A percentile compares a stretch with the other conserved stretches of the same genome.
phyloP scores from a whole-genome alignment of 2,888 invertebrate genomes.

The Meliscaeva auricollis region DNA sequence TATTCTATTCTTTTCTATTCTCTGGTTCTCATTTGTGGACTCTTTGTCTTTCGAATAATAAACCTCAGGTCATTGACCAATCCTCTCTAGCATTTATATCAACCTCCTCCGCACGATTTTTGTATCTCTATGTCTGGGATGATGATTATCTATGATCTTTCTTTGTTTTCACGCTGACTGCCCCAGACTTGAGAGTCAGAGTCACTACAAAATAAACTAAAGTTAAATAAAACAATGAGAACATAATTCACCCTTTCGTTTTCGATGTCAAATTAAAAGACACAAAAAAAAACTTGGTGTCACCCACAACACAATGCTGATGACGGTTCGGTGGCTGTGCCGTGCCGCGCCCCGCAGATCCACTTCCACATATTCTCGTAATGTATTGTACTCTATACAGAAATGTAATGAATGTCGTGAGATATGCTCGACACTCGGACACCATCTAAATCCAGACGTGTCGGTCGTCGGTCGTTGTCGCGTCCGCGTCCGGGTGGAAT shows the following conservation, averaged over 20 bases:
- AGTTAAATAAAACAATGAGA: slow-evolving; percentile 58
- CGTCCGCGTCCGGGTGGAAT: slow-evolving; percentile 49
- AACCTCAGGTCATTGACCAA: slow-evolving; percentile 13
- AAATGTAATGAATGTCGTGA: slow-evolving; percentile 72
- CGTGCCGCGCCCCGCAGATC: slow-evolving; percentile 2
- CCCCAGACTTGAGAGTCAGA: slow-evolving; percentile 38
- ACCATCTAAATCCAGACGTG: slow-evolving; percentile 65
- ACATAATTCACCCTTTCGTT: slow-evolving; percentile 65
- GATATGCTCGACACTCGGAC: slow-evolving; percentile 59
- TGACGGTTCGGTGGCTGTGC: background rate
- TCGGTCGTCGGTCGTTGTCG: slow-evolving; percentile 11
- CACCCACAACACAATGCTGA: slow-evolving; percentile 50
- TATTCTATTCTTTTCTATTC: background rate
- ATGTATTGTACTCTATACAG: slow-evolving; percentile 28
- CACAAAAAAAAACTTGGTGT: slow-evolving; percentile 10
- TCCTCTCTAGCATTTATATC: background rate
- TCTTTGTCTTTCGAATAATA: too few species aligned
- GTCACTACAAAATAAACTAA: background rate
- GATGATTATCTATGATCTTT: slow-evolving; percentile 54
- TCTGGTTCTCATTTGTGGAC: background rate
- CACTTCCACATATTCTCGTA: background rate
- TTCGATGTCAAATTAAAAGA: slow-evolving; percentile 28
- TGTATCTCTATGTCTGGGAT: slow-evolving; percentile 36
- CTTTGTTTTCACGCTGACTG: background rate
- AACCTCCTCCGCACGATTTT: background rate